phyloP scores from a whole-genome alignment of 2,797 vertebrate genomes.

The Sebastes vulpes region DNA sequence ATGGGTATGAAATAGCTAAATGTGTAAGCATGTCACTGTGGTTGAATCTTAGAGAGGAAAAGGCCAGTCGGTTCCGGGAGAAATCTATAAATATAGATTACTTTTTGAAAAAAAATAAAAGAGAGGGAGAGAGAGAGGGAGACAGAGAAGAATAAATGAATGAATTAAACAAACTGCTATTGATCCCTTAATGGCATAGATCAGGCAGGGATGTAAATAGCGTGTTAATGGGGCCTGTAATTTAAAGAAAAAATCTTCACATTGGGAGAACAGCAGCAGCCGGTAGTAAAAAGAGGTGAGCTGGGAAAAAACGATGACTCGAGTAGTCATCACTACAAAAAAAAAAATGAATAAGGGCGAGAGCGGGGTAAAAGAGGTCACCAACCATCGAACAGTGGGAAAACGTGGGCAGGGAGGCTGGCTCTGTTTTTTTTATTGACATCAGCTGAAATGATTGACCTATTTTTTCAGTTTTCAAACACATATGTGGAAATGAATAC shows the following conservation, averaged over 20 bases:
- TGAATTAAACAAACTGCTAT: constrained; percentile 72
- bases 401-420: neutral
- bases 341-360: neutral
- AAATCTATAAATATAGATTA: constrained; percentile 77
- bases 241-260: constrained; percentile 36
- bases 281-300: constrained; percentile 9
- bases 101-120: neutral
- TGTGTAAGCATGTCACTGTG: constrained; percentile 42
- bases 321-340: neutral
- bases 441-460: constrained; percentile 10
- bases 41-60: constrained; percentile 38
- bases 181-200: constrained; percentile 76
- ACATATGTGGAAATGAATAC: neutral
- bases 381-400: neutral
- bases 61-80: constrained; percentile 33
- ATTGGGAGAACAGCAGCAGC: neutral
- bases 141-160: constrained; percentile 63
- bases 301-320: constrained; percentile 4
- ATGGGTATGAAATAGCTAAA: constrained; percentile 28
- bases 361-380: constrained; percentile 12
- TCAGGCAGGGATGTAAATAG: constrained; percentile 71
- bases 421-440: constrained; percentile 5
- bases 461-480: neutral
- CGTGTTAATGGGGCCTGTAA: constrained; percentile 73
- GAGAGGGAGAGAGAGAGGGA: neutral